phyloP scores from a whole-genome alignment of 1,140 invertebrate species.

The Micrasema minimum region DNA sequence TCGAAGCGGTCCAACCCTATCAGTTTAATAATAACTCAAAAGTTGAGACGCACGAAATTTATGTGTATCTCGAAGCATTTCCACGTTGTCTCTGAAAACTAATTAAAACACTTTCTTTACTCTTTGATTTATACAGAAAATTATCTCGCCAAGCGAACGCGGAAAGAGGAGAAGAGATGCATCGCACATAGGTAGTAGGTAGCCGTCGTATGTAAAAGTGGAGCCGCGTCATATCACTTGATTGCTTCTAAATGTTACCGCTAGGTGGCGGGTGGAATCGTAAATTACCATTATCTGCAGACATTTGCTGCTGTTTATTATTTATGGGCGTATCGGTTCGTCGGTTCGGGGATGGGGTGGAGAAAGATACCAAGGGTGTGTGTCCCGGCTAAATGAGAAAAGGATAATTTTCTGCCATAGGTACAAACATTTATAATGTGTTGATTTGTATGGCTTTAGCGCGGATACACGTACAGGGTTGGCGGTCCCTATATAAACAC shows the following conservation, averaged over 20 bases:
- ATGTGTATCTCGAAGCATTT: conserved; percentile 34
- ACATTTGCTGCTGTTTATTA: conserved; percentile 66
- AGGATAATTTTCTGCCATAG: conserved; percentile 53
- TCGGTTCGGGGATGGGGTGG: conserved; percentile 44
- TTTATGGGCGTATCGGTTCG: conserved; percentile 65
- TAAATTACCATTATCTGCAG: conserved; percentile 68
- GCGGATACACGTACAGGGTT: conserved; percentile 26
- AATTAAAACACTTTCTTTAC: conserved; percentile 48
- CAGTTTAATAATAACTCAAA: conserved; percentile 29
- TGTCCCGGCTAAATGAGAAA: conserved; percentile 52
- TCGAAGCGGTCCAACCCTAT: conserved; percentile 12
- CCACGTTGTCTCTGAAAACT: conserved; percentile 41
- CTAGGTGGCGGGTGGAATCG: conserved; percentile 59
- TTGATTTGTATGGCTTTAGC: conserved; percentile 42
- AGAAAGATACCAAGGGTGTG: conserved; percentile 33
- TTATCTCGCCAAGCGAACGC: conserved; percentile 37
- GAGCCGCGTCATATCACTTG: conserved; percentile 54
- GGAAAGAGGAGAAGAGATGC: conserved; percentile 2
- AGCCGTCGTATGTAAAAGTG: conserved; percentile 53
- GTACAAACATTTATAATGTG: conserved; percentile 48
- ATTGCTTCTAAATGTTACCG: conserved; percentile 56
- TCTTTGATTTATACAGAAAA: conserved; percentile 46
- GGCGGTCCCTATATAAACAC: too few species aligned
- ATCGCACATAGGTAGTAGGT: conserved; percentile 41
- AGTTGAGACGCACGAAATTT: conserved; percentile 21